Conservation (phyloP, 1,140 invertebrate species). For the Nephila pilipes region DNA sequence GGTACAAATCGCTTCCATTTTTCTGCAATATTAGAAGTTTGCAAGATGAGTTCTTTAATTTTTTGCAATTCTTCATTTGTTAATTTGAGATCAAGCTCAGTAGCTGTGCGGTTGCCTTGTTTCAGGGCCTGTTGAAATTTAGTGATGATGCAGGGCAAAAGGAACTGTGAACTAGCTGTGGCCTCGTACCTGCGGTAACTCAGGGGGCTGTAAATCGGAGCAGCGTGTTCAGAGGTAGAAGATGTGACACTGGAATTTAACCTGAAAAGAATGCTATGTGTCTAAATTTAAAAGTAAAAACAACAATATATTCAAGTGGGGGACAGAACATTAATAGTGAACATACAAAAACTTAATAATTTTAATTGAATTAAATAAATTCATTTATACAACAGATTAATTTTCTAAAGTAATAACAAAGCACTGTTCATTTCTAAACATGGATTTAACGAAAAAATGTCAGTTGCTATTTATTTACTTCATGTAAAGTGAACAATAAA, state of each 20-base stretch:
- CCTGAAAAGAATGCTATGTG: neutral
- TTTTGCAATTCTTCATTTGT: slow-evolving; percentile 42
- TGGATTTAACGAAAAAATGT: neutral
- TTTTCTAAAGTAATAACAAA: neutral
- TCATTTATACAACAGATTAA: too few relatives aligned
- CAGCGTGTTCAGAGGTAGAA: neutral
- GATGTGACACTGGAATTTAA: neutral
- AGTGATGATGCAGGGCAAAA: slow-evolving; percentile 4
- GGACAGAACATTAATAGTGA: neutral
- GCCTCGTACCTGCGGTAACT: slow-evolving; percentile 47
- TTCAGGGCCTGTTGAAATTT: slow-evolving; percentile 36
- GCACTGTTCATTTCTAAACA: neutral
- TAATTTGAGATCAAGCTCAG: neutral
- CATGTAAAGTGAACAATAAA: too few relatives aligned
- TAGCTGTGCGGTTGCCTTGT: neutral
- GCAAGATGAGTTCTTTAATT: slow-evolving; percentile 34
- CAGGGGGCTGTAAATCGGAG: slow-evolving; percentile 37
- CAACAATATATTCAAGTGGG: neutral
- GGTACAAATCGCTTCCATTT: slow-evolving; percentile 24
- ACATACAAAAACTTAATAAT: too few relatives aligned
- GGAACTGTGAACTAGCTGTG: neutral
- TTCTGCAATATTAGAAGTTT: neutral
- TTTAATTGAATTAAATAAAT: too few relatives aligned
- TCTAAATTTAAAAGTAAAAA: neutral
- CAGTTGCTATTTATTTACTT: too few relatives aligned